Base-by-base conservation (phyloP, 2,797 vertebrate species). In the Sebastiscus albofasciatus region DNA sequence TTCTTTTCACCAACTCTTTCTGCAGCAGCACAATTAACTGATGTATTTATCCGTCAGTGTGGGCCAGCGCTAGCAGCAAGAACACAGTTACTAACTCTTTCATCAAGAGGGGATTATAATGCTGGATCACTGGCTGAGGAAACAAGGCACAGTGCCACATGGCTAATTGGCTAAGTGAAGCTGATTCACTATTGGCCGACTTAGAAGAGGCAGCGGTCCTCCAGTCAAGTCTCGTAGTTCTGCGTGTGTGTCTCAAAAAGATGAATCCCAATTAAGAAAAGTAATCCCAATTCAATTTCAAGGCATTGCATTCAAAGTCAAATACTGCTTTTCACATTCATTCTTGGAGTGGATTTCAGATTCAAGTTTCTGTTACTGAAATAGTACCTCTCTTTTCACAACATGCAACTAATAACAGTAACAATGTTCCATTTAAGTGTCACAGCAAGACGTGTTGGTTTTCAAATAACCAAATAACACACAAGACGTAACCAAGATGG, bases 41-140 rank as follows among this genome's bases (percentile, higher is more conserved):
- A 68, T 79, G 59, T 10, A 65, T 67, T 61, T 61, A 78, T 81
- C 29, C 59, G 7, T 82, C 16, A 34, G 56, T 69, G 52, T 26
- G 77, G 58, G 60, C 42, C 65, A 46, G 49, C 13, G 16, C 46
- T 55, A 6, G 34, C 36, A 64, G 56, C 24, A 62, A 68, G 27
- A 75, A 65, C 68, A 78, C 60, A 75, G 62, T 62, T 61, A 55
- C 39, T 67, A 78, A 79, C 55, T 64, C 81, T 83, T 87, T 86
- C 76, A 83, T 81, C 68, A 78, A 79, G 76, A 77, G 27, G 46
- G 74, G 81, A 90, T 88, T 80, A 84, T 67, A 61, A 83, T 73
- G 75, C 55, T 59, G 65, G 69, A 87, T 85, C 86, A 70, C 72
- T 84, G 79, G 72, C 68, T 71, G 46, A 71, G 82, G 68, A 84